A percentile compares a stretch with the other conserved stretches of the same genome.
phyloP scores from a whole-genome alignment of 2,113 vertebrate genomes.

The Euleptes europaea region DNA sequence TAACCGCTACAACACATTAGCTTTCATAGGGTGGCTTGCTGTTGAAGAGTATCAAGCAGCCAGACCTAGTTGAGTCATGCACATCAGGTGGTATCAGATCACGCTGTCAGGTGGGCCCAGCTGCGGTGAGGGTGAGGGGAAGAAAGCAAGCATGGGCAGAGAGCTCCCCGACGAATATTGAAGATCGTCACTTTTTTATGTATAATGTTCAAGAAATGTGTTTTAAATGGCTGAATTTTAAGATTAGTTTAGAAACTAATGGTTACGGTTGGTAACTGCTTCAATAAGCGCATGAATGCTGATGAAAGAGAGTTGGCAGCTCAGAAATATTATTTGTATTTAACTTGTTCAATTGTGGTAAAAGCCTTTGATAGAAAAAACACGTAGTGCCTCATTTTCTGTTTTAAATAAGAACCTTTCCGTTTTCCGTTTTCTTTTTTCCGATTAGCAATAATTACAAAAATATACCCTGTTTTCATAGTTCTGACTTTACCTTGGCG shows the following conservation, averaged over 20 bases:
- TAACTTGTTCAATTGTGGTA: not conserved
- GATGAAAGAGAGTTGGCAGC: not conserved
- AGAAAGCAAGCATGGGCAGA: too few species aligned
- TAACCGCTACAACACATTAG: too few species aligned
- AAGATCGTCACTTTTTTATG: too few species aligned
- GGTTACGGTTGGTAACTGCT: not conserved
- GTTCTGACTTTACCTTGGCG: conserved; percentile 59
- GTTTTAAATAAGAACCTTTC: conserved; percentile 19
- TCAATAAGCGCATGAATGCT: not conserved
- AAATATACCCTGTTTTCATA: conserved; percentile 49
- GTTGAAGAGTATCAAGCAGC: too few species aligned
- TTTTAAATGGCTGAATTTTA: conserved; percentile 4
- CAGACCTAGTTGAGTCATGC: too few species aligned
- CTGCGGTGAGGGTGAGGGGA: too few species aligned
- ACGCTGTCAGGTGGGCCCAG: too few species aligned
- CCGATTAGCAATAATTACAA: conserved; percentile 57
- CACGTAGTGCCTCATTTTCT: conserved; percentile 25
- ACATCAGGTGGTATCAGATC: too few species aligned
- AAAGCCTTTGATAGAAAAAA: conserved; percentile 19
- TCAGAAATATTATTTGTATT: conserved; percentile 8
- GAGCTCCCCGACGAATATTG: too few species aligned
- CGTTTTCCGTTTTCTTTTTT: conserved; percentile 13
- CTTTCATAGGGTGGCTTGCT: too few species aligned
- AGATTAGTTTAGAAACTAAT: conserved; percentile 1
- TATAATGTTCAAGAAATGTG: not conserved